Conservation (phyloP, 2,113 vertebrate genomes). For the Aplodontia rufa region DNA sequence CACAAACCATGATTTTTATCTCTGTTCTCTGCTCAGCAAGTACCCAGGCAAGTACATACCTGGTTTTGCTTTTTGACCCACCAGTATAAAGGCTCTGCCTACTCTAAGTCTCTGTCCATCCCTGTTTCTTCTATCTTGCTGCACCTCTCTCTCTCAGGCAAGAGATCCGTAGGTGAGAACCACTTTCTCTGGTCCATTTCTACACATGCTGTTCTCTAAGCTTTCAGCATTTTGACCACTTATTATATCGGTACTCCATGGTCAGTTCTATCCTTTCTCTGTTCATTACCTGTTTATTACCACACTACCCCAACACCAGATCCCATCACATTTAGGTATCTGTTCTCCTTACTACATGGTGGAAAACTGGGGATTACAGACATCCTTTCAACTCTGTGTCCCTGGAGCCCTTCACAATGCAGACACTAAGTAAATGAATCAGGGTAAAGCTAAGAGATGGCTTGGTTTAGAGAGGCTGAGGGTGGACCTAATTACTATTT, state of each 20-base stretch:
- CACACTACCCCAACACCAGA: neutral
- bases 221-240: neutral
- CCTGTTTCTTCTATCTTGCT: neutral
- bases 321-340: neutral
- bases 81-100: neutral
- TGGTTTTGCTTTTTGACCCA: neutral
- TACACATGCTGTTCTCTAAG: neutral
- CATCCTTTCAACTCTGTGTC: neutral
- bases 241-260: neutral
- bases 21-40: neutral
- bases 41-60: accelerated
- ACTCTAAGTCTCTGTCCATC: neutral
- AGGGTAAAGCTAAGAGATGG: neutral
- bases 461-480: neutral
- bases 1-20: neutral
- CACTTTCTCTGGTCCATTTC: neutral
- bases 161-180: neutral
- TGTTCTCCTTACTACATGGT: neutral
- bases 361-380: neutral
- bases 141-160: neutral
- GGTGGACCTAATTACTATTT: neutral
- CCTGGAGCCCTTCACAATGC: neutral
- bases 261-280: neutral
- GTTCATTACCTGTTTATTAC: neutral
- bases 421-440: neutral